Evolutionary conservation across 2,113 vertebrate genomes (phyloP).

Genomic region (Anoplopoma fimbria): DNA sequence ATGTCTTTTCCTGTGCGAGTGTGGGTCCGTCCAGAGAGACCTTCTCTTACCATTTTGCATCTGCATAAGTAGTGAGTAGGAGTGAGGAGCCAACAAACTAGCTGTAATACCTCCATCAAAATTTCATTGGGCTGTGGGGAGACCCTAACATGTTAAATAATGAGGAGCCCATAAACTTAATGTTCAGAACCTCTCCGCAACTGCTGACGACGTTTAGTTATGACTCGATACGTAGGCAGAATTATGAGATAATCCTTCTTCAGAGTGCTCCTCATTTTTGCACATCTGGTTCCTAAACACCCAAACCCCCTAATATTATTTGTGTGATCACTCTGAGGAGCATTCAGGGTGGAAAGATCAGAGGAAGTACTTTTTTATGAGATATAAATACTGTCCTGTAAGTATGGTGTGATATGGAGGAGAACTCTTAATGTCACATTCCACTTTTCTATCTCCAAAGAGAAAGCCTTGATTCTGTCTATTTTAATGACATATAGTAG

Average conservation of each 20-base stretch:
- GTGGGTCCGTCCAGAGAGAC: slow-evolving; percentile 47
- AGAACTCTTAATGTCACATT: not conserved
- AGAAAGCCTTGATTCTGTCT: not conserved
- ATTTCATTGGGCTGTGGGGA: slow-evolving; percentile 79
- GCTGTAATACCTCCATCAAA: slow-evolving; percentile 69
- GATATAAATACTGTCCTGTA: not conserved
- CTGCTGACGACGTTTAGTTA: slow-evolving; percentile 72
- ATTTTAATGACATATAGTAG: not conserved
- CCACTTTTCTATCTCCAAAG: not conserved
- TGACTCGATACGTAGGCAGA: slow-evolving; percentile 65
- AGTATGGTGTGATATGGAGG: not conserved
- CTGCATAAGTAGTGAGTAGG: slow-evolving; percentile 60
- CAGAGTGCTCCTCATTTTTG: slow-evolving; percentile 28
- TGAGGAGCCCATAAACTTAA: slow-evolving; percentile 75
- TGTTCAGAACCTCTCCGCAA: slow-evolving; percentile 67
- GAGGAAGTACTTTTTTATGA: slow-evolving; percentile 2
- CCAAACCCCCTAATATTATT: slow-evolving; percentile 7
- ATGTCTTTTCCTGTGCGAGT: slow-evolving; percentile 38
- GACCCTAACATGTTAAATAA: slow-evolving; percentile 80
- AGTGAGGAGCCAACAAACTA: slow-evolving; percentile 66
- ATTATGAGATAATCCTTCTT: slow-evolving; percentile 66
- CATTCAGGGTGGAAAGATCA: not conserved
- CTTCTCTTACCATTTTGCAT: slow-evolving; percentile 55
- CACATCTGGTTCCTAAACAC: slow-evolving; percentile 61
- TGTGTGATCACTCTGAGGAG: slow-evolving; percentile 11